Base-by-base conservation (phyloP, 2,113 vertebrate genomes). In the Otolemur garnettii region DNA sequence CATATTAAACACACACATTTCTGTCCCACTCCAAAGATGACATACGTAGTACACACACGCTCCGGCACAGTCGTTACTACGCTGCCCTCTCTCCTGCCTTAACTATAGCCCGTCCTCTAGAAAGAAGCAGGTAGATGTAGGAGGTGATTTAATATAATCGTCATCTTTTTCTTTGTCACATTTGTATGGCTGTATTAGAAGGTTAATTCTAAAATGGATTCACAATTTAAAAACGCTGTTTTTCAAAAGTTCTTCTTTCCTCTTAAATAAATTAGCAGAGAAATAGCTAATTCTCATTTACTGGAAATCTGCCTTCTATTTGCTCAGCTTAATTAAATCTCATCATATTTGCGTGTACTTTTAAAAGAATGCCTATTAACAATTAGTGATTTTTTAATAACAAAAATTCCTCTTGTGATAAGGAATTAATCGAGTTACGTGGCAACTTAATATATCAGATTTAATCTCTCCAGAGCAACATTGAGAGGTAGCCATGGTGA, bases 271-370 rank as follows among this genome's bases (percentile, higher is more conserved):
- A 89, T 88, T 68, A 89, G 74, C 84, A 83, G 35, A 85, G 60
- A 57, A 74, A 28, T 77, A 97, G 69, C 10, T 90, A 95, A 95
- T 95, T 89, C 79, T 90, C 91, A 28, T 95, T 96, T 96, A 97
- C 96, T 96, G 94, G 95, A 97, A 53, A 15, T 96, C 97, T 96
- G 87, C 90, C 69, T 96, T 97, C 75, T 91, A 96, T 98, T 98
- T 98, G 87, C 94, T 96, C 91, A 95, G 79, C 87, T 97, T 98
- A 98, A 98, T 98, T 98, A 98, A 98, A 98, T 97, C 95, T 97
- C 95, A 98, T 93, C 97, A 97, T 95, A 97, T 97, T 97, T 19
- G 3, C 87, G 68, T 95, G 93, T 97, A 86, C 69, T 96, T 97
- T 97, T 77, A 97, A 98, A 86, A 71, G 4, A 82, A 35, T 77